A percentile compares a stretch with the other conserved stretches of the same genome.
Evolutionary conservation across 2,113 vertebrate genomes (phyloP).

Genomic region (Holacanthus passer): DNA sequence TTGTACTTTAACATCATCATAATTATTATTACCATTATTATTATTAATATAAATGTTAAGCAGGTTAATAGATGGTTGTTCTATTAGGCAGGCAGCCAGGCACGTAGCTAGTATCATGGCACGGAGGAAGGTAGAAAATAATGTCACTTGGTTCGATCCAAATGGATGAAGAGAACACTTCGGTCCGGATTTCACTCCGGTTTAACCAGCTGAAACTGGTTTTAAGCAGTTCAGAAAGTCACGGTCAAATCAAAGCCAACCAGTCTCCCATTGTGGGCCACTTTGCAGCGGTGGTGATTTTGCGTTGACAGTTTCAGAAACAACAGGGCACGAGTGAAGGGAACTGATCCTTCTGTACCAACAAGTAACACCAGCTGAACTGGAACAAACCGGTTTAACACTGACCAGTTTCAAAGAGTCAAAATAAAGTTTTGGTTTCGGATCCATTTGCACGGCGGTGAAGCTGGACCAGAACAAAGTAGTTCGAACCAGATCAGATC

Average conservation of each 20-base stretch:
- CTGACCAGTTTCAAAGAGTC: constrained; percentile 33
- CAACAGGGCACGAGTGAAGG: constrained; percentile 37
- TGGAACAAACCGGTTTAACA: constrained; percentile 32
- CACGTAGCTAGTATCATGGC: constrained; percentile 83
- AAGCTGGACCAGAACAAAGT: constrained; percentile 36
- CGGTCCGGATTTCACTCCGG: constrained; percentile 50
- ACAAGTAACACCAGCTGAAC: constrained; percentile 25
- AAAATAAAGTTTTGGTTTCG: constrained; percentile 57
- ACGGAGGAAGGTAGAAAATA: constrained; percentile 82
- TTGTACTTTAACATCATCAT: constrained; percentile 80
- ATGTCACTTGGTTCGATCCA: constrained; percentile 77
- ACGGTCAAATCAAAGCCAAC: constrained; percentile 19
- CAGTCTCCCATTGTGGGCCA: constrained; percentile 7
- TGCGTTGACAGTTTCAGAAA: constrained; percentile 57
- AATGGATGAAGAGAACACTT: constrained; percentile 72
- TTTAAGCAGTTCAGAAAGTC: constrained; percentile 56
- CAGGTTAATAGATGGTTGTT: constrained; percentile 82
- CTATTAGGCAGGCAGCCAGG: constrained; percentile 83
- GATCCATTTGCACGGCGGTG: constrained; percentile 48
- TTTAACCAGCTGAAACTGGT: constrained; percentile 62
- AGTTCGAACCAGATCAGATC: constrained; percentile 63
- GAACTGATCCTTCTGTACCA: constrained; percentile 51
- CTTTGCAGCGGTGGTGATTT: constrained; percentile 28
- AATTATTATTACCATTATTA: constrained; percentile 83
- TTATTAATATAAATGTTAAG: constrained; percentile 83